Evolutionary conservation across 2,113 vertebrate genomes (phyloP).

Genomic region (Balaeniceps rex): DNA sequence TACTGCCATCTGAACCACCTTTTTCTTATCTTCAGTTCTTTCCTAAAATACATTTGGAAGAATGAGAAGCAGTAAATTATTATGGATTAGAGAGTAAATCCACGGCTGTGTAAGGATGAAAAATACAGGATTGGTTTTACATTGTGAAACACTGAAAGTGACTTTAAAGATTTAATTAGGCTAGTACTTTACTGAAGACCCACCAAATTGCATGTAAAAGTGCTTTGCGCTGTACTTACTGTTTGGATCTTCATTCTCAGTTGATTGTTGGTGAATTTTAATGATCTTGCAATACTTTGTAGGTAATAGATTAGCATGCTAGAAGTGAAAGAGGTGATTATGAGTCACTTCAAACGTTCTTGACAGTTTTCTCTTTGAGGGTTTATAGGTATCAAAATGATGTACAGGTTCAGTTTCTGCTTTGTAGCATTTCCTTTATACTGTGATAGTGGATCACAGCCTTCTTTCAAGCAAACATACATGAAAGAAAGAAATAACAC

Average conservation of each 20-base stretch:
- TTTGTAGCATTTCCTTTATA: background rate
- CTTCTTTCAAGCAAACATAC: background rate
- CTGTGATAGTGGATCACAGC: background rate
- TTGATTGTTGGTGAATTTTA: slow-evolving; percentile 97
- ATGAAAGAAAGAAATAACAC: background rate
- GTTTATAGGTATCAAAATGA: background rate
- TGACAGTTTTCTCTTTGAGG: background rate
- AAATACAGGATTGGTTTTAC: background rate
- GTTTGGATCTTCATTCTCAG: slow-evolving; percentile 92
- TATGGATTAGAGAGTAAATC: background rate
- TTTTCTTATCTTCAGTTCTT: slow-evolving; percentile 93
- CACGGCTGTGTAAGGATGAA: background rate
- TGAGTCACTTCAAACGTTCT: background rate
- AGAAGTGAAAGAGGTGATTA: slow-evolving; percentile 37
- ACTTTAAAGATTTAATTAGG: background rate
- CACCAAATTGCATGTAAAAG: background rate
- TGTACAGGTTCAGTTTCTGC: background rate
- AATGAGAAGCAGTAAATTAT: background rate
- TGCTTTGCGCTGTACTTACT: slow-evolving; percentile 70
- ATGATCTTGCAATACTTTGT: slow-evolving; percentile 92
- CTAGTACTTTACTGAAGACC: background rate
- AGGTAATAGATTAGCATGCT: slow-evolving; percentile 99
- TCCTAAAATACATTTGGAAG: slow-evolving; percentile 73
- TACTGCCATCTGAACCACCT: slow-evolving; percentile 88
- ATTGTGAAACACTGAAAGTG: background rate